Base-by-base conservation (phyloP, 2,888 invertebrate genomes). In the Dicranocentrus wangi region DNA sequence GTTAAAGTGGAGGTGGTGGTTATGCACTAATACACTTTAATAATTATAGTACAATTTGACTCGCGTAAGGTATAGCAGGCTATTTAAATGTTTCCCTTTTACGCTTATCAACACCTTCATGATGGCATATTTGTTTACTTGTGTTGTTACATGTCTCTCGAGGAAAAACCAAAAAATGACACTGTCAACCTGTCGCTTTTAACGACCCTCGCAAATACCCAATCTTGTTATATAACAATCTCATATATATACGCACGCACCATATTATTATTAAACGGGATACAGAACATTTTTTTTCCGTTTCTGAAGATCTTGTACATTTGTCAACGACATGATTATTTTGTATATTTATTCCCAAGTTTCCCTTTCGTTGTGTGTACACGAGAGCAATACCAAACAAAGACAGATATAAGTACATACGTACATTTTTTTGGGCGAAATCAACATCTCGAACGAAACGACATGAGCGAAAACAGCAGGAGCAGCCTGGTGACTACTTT, bases 71-170 rank as follows among this genome's bases (percentile, higher is more conserved):
- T 17, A n/a, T n/a, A n/a, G n/a, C n/a, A 39, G 55, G 21, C 21
- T 55, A 21, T 39, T 61, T 39, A 32, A 61, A 58, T 28, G 61
- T 47, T 69, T 60, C 47, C 60, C 21, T 61, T 76, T 55, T 42
- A 23, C 21, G 68, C 69, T 77, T 77, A 69, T 77, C 76, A 69
- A 69, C 76, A 77, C 76, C 68, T 77, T 77, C 43, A 61, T 28
- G 76, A 66, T 47, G 47, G 47, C 76, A 61, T 69, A 66, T 77
- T 77, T 69, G 51, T 68, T 51, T 51, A 42, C 65, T 55, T 55
- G 55, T 2, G 21, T 47, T 47, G 15, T 47, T n/a, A 47, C 10
- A 10, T 47, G 13, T 47, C 47, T n/a, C 10, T n/a, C 7, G 47
- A 25, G 5, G 25, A 23, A 55, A 55, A 25, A 21, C 32, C 47